Evolutionary conservation across 2,797 vertebrate genomes (phyloP).

Genomic region (Sebastes nivosus): DNA sequence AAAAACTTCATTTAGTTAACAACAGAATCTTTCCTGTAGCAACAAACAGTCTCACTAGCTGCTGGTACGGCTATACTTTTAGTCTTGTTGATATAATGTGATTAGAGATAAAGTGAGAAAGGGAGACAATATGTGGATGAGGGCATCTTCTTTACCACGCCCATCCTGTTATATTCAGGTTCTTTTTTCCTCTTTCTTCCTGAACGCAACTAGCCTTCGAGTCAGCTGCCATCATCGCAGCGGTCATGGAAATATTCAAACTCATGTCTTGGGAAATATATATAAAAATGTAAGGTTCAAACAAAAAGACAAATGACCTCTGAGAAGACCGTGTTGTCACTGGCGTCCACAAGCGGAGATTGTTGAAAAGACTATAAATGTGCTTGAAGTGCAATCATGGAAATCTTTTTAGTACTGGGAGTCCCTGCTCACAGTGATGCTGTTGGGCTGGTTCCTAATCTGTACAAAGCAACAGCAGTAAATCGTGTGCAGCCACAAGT

Average conservation of each 20-base stretch:
- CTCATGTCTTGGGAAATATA: not conserved
- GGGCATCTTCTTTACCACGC: not conserved
- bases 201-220: not conserved
- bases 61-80: not conserved
- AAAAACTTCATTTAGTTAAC: too few relatives aligned
- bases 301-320: not conserved
- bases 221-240: not conserved
- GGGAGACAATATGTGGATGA: not conserved
- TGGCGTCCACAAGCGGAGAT: not conserved
- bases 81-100: not conserved
- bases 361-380: slow-evolving; percentile 3
- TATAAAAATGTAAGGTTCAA: not conserved
- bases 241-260: not conserved
- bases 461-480: slow-evolving; percentile 25
- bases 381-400: slow-evolving; percentile 17
- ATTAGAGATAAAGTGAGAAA: not conserved
- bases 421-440: slow-evolving; percentile 1
- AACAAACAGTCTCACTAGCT: too few relatives aligned
- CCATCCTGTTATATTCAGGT: not conserved
- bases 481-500: slow-evolving; percentile 24
- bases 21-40: too few relatives aligned
- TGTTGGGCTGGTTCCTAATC: slow-evolving; percentile 21
- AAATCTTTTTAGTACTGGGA: slow-evolving; percentile 1
- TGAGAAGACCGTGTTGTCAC: slow-evolving; percentile 1
- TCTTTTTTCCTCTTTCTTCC: not conserved